phyloP scores from a whole-genome alignment of 2,113 vertebrate species.

The Oophaga pumilio region DNA sequence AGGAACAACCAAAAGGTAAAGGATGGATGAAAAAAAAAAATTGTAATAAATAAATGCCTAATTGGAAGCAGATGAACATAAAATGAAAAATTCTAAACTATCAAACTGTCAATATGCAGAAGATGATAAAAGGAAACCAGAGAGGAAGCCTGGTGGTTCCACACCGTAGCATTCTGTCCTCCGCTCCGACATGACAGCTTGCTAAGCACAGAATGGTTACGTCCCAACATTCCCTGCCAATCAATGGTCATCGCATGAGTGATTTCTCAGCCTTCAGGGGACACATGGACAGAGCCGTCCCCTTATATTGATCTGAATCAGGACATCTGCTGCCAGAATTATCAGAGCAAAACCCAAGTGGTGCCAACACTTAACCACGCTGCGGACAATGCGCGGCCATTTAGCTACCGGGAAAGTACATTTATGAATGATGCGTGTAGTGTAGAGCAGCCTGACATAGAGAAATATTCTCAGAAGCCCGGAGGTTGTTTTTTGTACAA shows the following conservation, averaged over 20 bases:
- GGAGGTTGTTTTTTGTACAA: no score
- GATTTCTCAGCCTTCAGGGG: constrained; percentile 10
- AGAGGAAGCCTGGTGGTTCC: background rate
- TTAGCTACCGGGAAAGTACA: background rate
- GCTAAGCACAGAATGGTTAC: background rate
- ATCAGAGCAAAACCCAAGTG: background rate
- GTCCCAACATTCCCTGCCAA: constrained; percentile 41
- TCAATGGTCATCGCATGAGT: constrained; percentile 45
- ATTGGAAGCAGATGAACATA: constrained; percentile 22
- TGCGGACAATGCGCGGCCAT: background rate
- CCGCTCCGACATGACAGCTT: background rate
- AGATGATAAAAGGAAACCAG: constrained; percentile 68
- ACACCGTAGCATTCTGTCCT: background rate
- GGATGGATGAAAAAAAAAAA: constrained; percentile 59
- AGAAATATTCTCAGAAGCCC: background rate
- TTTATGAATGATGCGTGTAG: background rate
- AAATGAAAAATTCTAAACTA: no score
- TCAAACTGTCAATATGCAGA: constrained; percentile 49
- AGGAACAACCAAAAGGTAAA: constrained; percentile 35
- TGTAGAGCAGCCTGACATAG: background rate
- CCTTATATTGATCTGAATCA: constrained; percentile 16
- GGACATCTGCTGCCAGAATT: background rate
- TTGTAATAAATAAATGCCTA: constrained; percentile 52
- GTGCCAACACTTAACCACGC: background rate
- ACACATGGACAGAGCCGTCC: background rate